Percentiles rank a stretch among this genome's conserved stretches.
phyloP scores from a whole-genome alignment of 2,113 vertebrate genomes.

The Podocnemis expansa region DNA sequence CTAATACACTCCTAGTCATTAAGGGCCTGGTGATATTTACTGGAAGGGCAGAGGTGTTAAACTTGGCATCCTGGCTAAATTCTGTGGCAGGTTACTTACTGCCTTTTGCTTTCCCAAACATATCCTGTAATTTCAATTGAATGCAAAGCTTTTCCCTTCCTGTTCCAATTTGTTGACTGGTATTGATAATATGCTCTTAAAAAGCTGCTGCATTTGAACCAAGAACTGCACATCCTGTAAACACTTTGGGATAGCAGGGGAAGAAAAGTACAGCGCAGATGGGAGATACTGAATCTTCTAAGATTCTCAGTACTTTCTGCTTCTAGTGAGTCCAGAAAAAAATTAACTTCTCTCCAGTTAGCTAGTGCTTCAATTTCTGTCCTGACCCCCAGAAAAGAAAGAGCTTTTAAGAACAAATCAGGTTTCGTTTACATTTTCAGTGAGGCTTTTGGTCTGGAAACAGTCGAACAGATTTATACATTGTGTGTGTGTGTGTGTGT shows the following conservation, averaged over 20 bases:
- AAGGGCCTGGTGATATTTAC: not conserved
- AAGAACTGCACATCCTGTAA: not conserved
- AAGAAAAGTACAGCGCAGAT: not conserved
- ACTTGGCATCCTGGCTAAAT: not conserved
- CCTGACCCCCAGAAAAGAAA: not conserved
- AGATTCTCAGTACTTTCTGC: not conserved
- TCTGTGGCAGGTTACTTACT: not conserved
- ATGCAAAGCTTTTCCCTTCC: not conserved
- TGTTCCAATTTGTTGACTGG: conserved; percentile 3
- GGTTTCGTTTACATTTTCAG: not conserved
- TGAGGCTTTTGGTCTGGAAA: not conserved
- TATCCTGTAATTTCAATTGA: not conserved
- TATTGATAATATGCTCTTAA: conserved; percentile 33
- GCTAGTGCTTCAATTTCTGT: not conserved
- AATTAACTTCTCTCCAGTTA: not conserved
- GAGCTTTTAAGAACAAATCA: not conserved
- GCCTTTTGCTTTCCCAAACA: not conserved
- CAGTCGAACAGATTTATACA: too few species aligned
- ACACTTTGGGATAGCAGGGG: not conserved
- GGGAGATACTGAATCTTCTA: not conserved
- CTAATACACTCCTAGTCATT: not conserved
- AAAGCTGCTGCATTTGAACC: not conserved
- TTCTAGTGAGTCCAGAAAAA: not conserved
- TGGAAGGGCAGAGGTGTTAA: not conserved
- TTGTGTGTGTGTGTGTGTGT: too few species aligned